Evolutionary conservation across 1,140 invertebrate species (phyloP).

Genomic region (Lepidurus apus): DNA sequence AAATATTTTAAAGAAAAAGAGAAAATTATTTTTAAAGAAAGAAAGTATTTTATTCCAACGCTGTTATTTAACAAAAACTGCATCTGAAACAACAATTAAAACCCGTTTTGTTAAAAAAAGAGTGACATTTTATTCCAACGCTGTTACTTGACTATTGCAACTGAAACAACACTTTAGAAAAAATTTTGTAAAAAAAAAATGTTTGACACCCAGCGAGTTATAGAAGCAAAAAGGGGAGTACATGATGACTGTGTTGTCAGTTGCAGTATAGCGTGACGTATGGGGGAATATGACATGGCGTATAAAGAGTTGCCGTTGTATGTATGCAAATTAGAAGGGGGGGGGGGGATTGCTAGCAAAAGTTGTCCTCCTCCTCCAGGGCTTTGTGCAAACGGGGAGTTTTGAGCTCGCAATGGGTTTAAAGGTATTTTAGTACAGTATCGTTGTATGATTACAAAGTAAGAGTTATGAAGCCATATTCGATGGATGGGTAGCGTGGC

Average conservation of each 20-base stretch:
- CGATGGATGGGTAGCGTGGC: background rate
- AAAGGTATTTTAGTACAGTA: too few relatives aligned
- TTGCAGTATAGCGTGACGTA: conserved; percentile 8
- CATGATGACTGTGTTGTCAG: background rate
- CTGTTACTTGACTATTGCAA: background rate
- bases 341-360: background rate
- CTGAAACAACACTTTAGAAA: conserved; percentile 1
- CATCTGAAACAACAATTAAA: background rate
- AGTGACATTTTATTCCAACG: too few relatives aligned
- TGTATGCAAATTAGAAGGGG: background rate
- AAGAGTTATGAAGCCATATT: background rate
- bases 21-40: background rate
- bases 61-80: background rate
- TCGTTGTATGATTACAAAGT: background rate
- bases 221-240: background rate
- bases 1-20: too few relatives aligned
- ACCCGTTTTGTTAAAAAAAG: too few relatives aligned
- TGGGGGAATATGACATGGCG: background rate
- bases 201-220: background rate
- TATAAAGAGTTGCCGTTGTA: conserved; percentile 10
- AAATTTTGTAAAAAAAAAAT: too few relatives aligned
- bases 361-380: background rate
- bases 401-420: background rate
- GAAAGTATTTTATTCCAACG: too few relatives aligned
- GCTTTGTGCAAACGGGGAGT: background rate